Base-by-base conservation (phyloP, 2,113 vertebrate species). In the Toxotes chatareus region DNA sequence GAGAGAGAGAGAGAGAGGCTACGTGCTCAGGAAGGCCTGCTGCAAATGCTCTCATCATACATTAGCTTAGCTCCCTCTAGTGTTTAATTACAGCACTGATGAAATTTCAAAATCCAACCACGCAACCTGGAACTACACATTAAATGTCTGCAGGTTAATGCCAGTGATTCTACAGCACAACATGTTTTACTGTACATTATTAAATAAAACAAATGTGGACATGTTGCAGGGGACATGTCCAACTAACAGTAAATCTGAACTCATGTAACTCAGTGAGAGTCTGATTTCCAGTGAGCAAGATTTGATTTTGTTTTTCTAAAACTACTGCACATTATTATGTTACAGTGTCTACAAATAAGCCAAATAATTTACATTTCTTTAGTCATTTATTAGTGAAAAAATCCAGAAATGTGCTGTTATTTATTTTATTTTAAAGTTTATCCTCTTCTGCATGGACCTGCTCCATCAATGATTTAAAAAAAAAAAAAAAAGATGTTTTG, bases 41-140 rank as follows among this genome's bases (percentile, higher is more conserved):
- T 42, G 32, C 61, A 51, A 42, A 77, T 17, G 0, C 62, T 76
- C 70, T 16, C 78, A 87, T 92, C 88, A 86, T 66, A 95, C 95
- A 96, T 97, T 96, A 96, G 92, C 96, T 96, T 96, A 97, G 96
- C 97, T 93, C 97, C 97, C 97, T 99, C 98, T 97, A 96, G 97
- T 97, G 98, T 87, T 16, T 44, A 47, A 32, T 60, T 12, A 7
- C 0, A 38, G 84, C 16, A 86, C 47, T 47, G 76, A 21, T 17
- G n/a, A n/a, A 8, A 40, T 40, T 55, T 57, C 13, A 12, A 34
- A 31, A 56, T 13, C 23, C 49, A 46, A 5, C 38, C 34, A 32
- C 0, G 31, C n/a, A 34, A 63, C 7, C 21, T 77, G 3, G 47
- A 62, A 72, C 23, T 3, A 8, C 53, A 66, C 9, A 27, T 23